Evolutionary conservation across 1,140 invertebrate genomes (phyloP).

Genomic region (Metaphire vulgaris): DNA sequence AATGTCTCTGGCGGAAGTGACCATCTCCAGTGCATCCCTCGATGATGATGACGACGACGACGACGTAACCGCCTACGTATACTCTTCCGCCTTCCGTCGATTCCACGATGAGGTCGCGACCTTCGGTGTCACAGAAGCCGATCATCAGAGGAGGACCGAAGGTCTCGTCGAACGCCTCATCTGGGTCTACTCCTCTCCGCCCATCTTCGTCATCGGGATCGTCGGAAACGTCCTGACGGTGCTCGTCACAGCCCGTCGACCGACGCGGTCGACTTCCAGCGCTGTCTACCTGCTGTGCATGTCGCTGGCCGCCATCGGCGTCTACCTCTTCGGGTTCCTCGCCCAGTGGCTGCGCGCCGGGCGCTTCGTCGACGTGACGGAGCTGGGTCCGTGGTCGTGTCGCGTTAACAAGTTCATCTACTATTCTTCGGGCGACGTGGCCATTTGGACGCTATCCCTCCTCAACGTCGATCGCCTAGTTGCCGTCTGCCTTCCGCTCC

Average conservation of each 20-base stretch:
- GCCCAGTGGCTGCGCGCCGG: conserved; percentile 22
- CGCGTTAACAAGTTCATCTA: conserved; percentile 32
- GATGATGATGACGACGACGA: too few species aligned
- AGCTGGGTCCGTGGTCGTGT: conserved; percentile 22
- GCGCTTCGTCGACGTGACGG: conserved; percentile 23
- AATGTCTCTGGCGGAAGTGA: too few species aligned
- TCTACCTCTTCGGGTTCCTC: conserved; percentile 25
- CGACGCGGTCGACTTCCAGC: conserved; percentile 24
- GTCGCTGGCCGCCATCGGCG: conserved; percentile 20
- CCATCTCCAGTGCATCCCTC: too few species aligned
- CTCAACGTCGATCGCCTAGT: conserved; percentile 34
- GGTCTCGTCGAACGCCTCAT: conserved; percentile 7
- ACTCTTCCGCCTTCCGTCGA: too few species aligned
- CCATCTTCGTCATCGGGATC: conserved; percentile 26
- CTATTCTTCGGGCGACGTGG: conserved; percentile 26
- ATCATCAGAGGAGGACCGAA: too few species aligned
- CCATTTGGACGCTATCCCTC: conserved; percentile 33
- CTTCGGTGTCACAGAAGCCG: neutral
- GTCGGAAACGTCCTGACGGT: conserved; percentile 26
- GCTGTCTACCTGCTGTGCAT: conserved; percentile 22
- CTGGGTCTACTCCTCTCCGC: conserved; percentile 27
- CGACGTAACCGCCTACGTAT: neutral
- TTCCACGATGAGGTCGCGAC: neutral
- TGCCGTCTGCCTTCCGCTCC: conserved; percentile 33
- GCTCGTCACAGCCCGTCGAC: conserved; percentile 20